These are phyloP conservation scores for Erinaceus europaeus DNA, from an alignment of 2,113 vertebrate genomes.

Conservation along the genomic window DNA sequence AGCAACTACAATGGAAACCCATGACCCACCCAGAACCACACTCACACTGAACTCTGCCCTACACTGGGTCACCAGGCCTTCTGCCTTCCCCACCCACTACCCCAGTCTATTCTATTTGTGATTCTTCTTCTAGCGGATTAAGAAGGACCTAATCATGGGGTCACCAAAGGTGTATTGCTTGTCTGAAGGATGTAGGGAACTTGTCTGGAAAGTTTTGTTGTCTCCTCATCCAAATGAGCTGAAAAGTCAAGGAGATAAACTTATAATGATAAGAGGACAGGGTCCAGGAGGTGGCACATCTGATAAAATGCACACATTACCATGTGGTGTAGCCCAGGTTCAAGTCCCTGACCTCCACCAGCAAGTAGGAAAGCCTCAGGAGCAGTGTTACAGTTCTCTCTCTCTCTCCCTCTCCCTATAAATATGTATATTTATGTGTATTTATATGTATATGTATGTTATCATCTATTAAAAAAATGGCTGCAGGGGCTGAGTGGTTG, in stretches of 20 bases:
- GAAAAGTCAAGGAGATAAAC: background rate
- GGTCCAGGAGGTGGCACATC: no score
- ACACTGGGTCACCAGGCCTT: background rate
- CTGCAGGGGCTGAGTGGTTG: no score
- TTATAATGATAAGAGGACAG: background rate
- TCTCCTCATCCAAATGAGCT: background rate
- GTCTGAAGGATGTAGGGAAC: background rate
- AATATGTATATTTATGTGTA: no score
- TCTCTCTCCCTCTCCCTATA: no score
- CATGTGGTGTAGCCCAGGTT: no score
- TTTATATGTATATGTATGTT: no score
- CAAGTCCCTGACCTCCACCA: no score
- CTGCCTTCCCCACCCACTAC: background rate
- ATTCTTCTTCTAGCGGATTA: no score
- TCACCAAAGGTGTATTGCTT: background rate
- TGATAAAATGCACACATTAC: no score
- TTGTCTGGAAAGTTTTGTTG: conserved; percentile 29
- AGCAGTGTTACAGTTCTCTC: no score
- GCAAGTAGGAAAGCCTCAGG: no score
- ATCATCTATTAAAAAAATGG: no score
- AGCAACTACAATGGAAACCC: background rate
- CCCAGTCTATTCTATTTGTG: background rate
- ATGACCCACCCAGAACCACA: background rate
- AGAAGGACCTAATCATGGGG: background rate
- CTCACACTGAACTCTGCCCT: background rate